phyloP scores from a whole-genome alignment of 2,888 invertebrate genomes.

The Dicyrtomina minuta region DNA sequence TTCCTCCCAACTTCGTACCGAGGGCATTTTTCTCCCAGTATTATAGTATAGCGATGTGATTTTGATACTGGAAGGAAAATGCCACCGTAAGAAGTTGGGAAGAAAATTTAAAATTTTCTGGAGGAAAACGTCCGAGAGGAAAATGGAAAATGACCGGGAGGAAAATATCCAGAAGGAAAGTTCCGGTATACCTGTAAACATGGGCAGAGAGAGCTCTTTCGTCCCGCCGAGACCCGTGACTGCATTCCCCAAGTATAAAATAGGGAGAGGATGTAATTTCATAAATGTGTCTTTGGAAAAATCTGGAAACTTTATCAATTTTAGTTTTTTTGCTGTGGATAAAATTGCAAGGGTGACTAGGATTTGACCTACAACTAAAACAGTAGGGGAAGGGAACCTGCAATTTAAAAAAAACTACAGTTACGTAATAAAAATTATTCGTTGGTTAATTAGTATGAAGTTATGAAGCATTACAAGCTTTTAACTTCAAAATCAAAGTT shows the following conservation, averaged over 20 bases:
- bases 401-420: no score
- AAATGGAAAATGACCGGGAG: no score
- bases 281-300: slow-evolving; percentile 62
- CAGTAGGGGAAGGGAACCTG: slow-evolving; percentile 40
- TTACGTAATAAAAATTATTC: no score
- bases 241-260: slow-evolving; percentile 94
- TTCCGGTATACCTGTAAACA: slow-evolving; percentile 84
- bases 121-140: no score
- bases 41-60: no score
- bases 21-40: no score
- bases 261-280: slow-evolving; percentile 81
- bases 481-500: no score
- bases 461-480: no score
- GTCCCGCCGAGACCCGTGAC: slow-evolving; percentile 95
- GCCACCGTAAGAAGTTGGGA: not conserved
- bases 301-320: slow-evolving; percentile 75
- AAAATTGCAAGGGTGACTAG: slow-evolving; percentile 82
- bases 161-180: no score
- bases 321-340: slow-evolving; percentile 69
- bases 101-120: not conserved
- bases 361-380: slow-evolving; percentile 63
- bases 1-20: no score
- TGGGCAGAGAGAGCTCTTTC: slow-evolving; percentile 86
- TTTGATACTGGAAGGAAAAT: no score
- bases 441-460: no score